A percentile compares a stretch with the other conserved stretches of the same genome.
phyloP scores from a whole-genome alignment of 2,797 vertebrate species.

The Petrocephalus schoutedeni region DNA sequence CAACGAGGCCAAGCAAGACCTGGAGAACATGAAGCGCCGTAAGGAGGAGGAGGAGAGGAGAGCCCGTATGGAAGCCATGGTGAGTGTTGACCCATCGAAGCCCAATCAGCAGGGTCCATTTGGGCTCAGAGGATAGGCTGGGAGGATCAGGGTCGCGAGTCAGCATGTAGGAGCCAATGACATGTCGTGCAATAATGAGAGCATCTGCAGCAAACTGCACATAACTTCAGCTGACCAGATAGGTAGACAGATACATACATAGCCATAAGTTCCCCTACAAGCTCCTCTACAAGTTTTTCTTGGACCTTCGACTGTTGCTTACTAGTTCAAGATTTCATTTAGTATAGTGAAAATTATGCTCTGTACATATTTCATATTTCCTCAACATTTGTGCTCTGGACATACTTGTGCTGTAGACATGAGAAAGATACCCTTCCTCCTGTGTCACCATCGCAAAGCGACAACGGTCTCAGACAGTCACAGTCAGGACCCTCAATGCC shows the following conservation, averaged over 20 bases:
- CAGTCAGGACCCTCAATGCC: background rate
- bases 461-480: background rate
- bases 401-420: background rate
- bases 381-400: background rate
- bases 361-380: too few species aligned
- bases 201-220: background rate
- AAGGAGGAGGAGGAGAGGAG: slow-evolving; percentile 95
- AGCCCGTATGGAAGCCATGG: slow-evolving; percentile 91
- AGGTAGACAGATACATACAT: too few species aligned
- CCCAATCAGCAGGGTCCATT: background rate
- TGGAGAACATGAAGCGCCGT: slow-evolving; percentile 88
- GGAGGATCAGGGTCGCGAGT: background rate
- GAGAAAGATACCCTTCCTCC: background rate
- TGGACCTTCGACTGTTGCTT: background rate
- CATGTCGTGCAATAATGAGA: background rate
- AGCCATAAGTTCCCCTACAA: background rate
- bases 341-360: background rate
- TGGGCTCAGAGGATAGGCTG: background rate
- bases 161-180: background rate
- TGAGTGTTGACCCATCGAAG: slow-evolving; percentile 48
- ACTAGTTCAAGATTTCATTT: background rate
- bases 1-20: slow-evolving; percentile 82
- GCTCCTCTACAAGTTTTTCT: background rate
- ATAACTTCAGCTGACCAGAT: background rate
- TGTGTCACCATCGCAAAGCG: background rate